Percentiles rank a stretch among this genome's conserved stretches.
Conservation (phyloP, 2,113 vertebrate species). For the Spea multiplicata region DNA sequence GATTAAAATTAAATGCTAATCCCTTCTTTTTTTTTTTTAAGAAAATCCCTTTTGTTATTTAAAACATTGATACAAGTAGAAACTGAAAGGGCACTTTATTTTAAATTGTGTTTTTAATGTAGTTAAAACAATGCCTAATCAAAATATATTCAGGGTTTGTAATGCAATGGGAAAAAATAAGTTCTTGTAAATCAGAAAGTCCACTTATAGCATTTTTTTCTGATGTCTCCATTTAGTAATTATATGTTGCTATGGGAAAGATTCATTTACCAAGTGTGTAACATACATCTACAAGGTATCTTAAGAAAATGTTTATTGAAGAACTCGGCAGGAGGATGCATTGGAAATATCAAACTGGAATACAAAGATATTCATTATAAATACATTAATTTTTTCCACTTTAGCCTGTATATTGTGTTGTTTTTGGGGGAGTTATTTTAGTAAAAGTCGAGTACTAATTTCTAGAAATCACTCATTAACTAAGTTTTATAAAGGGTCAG, state of each 20-base stretch:
- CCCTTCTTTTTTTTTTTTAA: slow-evolving; percentile 71
- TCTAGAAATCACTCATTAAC: too few relatives aligned
- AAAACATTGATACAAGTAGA: slow-evolving; percentile 77
- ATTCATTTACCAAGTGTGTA: too few relatives aligned
- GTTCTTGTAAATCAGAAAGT: not conserved
- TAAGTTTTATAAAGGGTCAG: too few relatives aligned
- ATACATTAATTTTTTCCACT: too few relatives aligned
- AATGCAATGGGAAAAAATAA: slow-evolving; percentile 52
- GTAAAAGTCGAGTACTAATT: too few relatives aligned
- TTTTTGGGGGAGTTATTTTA: too few relatives aligned
- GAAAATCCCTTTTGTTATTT: slow-evolving; percentile 77
- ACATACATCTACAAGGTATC: too few relatives aligned
- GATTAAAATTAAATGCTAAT: slow-evolving; percentile 82
- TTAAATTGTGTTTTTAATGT: slow-evolving; percentile 77
- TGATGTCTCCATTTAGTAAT: not conserved
- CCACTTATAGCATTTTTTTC: not conserved
- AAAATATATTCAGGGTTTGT: slow-evolving; percentile 74
- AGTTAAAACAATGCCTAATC: slow-evolving; percentile 80
- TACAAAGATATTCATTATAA: too few relatives aligned
- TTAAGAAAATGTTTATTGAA: too few relatives aligned
- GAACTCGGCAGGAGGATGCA: too few relatives aligned
- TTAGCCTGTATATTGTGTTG: too few relatives aligned
- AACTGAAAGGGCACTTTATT: slow-evolving; percentile 75
- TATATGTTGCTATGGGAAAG: not conserved
- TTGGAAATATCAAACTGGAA: too few relatives aligned